Evolutionary conservation across 2,113 vertebrate species (phyloP).

Genomic region (Eonycteris spelaea): DNA sequence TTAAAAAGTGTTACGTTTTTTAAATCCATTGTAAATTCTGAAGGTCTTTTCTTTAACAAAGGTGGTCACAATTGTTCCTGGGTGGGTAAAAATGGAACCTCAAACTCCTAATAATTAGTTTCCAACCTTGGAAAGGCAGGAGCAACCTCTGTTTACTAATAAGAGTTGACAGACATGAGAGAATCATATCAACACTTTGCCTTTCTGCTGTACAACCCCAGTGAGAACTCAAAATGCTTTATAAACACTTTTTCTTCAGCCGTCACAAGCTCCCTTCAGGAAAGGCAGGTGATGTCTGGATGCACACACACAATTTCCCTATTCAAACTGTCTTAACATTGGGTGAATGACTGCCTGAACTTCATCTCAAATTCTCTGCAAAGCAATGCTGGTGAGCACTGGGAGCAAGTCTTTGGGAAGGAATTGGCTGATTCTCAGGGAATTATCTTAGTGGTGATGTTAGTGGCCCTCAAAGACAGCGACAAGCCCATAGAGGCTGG

Average conservation of each 20-base stretch:
- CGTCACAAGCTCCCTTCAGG: slow-evolving; percentile 14
- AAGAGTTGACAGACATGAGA: neutral
- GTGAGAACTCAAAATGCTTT: neutral
- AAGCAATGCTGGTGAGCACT: neutral
- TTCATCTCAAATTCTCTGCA: neutral
- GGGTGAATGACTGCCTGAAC: neutral
- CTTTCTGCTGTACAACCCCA: neutral
- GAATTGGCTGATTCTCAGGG: neutral
- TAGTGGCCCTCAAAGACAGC: neutral
- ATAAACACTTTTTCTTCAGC: neutral
- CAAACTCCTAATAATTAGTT: neutral
- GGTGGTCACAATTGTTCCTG: neutral
- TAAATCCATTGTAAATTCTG: neutral
- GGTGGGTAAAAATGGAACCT: neutral
- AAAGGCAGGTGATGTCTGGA: slow-evolving; percentile 15
- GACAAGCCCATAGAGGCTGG: neutral
- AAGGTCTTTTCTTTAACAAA: neutral
- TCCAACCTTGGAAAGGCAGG: neutral
- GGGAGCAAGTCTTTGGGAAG: neutral
- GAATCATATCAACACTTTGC: neutral
- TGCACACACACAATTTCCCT: neutral
- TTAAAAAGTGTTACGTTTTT: neutral
- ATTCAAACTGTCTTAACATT: neutral
- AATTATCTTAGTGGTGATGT: neutral
- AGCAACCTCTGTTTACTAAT: neutral